Conservation (phyloP, 2,113 vertebrate genomes). For the Crocuta crocuta region DNA sequence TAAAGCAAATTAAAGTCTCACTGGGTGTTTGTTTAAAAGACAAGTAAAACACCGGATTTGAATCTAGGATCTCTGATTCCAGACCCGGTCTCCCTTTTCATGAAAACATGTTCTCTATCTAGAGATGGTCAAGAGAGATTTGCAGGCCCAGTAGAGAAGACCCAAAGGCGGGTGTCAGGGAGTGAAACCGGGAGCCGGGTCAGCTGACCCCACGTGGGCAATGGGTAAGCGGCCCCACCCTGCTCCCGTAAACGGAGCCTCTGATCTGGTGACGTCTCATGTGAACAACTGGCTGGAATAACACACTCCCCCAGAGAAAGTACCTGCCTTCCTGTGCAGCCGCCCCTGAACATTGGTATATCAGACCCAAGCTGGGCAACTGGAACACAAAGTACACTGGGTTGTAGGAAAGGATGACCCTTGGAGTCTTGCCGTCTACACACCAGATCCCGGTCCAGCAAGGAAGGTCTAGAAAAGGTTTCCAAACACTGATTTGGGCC, state of each 20-base stretch:
- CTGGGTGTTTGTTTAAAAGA: background rate
- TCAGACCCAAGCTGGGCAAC: too few species aligned
- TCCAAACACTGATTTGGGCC: background rate
- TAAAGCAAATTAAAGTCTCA: background rate
- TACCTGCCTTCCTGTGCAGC: rapidly evolving
- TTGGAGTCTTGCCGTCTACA: background rate
- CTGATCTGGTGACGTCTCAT: background rate
- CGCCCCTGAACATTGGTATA: background rate
- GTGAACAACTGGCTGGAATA: background rate
- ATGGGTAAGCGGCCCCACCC: too few species aligned
- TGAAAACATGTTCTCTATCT: background rate
- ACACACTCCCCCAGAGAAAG: background rate
- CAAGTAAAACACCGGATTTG: background rate
- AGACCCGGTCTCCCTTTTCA: background rate
- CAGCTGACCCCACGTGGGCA: rapidly evolving
- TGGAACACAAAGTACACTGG: too few species aligned
- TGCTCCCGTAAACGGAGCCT: too few species aligned
- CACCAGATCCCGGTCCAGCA: background rate
- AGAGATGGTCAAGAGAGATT: background rate
- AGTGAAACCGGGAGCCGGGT: background rate
- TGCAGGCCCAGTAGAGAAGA: background rate
- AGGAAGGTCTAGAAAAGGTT: background rate
- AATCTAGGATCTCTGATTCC: background rate
- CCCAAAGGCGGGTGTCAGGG: background rate
- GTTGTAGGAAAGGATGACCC: background rate